A percentile compares a stretch with the other conserved stretches of the same genome.
These are phyloP conservation scores for Asteroscopus sphinx DNA, from an alignment of 2,888 invertebrate genomes.

Conservation along the genomic window DNA sequence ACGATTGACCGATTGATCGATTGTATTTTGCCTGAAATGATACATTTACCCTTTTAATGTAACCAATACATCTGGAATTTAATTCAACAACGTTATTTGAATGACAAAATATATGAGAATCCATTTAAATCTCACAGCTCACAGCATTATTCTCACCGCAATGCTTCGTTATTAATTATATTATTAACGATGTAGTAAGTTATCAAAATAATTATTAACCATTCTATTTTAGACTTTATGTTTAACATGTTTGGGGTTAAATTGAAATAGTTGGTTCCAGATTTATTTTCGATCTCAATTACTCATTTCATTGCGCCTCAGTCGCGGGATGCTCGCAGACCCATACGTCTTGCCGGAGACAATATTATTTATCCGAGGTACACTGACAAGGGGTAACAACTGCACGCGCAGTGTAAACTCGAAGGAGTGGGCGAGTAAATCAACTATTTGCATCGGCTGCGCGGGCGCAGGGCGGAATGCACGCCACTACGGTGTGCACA, in stretches of 20 bases:
- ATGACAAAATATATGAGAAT: conserved; percentile 41
- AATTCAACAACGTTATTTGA: conserved; percentile 38
- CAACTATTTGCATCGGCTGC: conserved; percentile 82
- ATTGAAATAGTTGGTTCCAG: not conserved
- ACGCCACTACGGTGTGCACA: conserved; percentile 37
- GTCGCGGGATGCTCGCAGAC: conserved; percentile 70
- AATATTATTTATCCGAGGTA: conserved; percentile 78
- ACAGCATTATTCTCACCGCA: conserved; percentile 40
- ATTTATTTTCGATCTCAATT: conserved; percentile 74
- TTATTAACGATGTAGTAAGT: conserved; percentile 51
- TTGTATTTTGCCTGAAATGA: too few species aligned
- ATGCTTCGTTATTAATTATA: conserved; percentile 51
- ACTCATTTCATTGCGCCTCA: conserved; percentile 78
- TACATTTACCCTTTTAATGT: conserved; percentile 18
- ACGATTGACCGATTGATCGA: too few species aligned
- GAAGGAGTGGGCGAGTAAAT: conserved; percentile 78
- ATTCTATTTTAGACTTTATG: conserved; percentile 5
- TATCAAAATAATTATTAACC: conserved; percentile 12
- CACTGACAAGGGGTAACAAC: conserved; percentile 68
- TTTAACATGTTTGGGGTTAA: not conserved
- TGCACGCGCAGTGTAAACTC: conserved; percentile 68
- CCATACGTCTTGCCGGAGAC: conserved; percentile 76
- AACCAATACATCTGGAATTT: conserved; percentile 36
- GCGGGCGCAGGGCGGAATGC: conserved; percentile 51
- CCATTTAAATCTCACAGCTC: conserved; percentile 35